Conservation (phyloP, 1,140 invertebrate species). For the Cotesia typhae region DNA sequence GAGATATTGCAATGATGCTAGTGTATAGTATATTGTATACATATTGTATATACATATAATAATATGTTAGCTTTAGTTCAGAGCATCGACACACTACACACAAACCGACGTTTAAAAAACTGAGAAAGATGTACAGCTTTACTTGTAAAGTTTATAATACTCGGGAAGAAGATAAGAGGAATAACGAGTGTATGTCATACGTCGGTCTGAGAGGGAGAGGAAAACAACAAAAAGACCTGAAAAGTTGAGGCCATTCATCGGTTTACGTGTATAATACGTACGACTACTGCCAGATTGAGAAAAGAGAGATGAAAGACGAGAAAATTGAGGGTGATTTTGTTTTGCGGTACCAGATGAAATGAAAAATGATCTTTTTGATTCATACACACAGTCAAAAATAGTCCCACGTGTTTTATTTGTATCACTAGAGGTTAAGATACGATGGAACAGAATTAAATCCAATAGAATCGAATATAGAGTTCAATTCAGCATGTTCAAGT, state of each 20-base stretch:
- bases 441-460: neutral
- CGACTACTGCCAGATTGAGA: too few relatives aligned
- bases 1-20: too few relatives aligned
- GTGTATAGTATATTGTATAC: neutral
- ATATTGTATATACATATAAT: conserved; percentile 16
- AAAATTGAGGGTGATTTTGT: conserved; percentile 22
- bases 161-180: neutral
- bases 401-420: neutral
- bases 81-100: conserved; percentile 15
- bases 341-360: conserved; percentile 32
- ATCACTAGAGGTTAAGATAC: too few relatives aligned
- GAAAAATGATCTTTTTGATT: conserved; percentile 38
- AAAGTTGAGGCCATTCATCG: conserved; percentile 33
- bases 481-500: too few relatives aligned
- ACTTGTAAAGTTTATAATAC: too few relatives aligned
- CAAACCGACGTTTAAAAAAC: neutral
- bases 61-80: conserved; percentile 18
- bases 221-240: conserved; percentile 14
- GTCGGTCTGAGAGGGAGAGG: neutral
- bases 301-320: neutral
- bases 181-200: neutral
- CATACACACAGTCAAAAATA: conserved; percentile 30
- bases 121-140: neutral
- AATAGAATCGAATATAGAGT: too few relatives aligned
- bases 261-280: neutral